These are phyloP conservation scores for Drosophila bifasciata DNA, from an alignment of 1,140 invertebrate genomes.

Conservation along the genomic window DNA sequence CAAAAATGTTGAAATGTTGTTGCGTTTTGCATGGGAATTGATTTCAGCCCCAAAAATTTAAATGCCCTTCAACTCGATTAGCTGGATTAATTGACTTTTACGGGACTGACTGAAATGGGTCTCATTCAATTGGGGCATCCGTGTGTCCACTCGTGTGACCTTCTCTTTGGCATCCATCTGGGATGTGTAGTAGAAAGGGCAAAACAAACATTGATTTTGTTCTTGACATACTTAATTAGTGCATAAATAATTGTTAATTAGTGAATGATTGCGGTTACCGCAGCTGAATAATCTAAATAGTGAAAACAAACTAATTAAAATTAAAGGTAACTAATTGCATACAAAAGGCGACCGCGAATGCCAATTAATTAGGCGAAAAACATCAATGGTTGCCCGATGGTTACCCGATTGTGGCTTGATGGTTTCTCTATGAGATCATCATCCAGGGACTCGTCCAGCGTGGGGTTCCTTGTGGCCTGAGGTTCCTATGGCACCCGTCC, in stretches of 20 bases:
- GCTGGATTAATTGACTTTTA: conserved; percentile 41
- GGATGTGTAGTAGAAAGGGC: too few species aligned
- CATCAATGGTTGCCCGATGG: conserved; percentile 29
- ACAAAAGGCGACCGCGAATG: conserved; percentile 55
- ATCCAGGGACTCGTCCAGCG: too few species aligned
- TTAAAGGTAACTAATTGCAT: conserved; percentile 71
- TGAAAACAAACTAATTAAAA: conserved; percentile 72
- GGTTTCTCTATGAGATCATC: conserved; percentile 15
- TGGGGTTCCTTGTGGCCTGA: not conserved
- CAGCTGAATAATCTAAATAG: conserved; percentile 51
- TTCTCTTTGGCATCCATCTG: too few species aligned
- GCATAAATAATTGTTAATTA: conserved; percentile 51
- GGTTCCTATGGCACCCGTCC: conserved; percentile 8
- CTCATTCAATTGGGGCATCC: too few species aligned
- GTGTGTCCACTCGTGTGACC: too few species aligned
- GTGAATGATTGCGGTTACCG: conserved; percentile 50
- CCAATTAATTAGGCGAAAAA: conserved; percentile 67
- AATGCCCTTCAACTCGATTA: conserved; percentile 38
- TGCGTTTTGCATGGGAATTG: conserved; percentile 25
- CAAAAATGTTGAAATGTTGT: conserved; percentile 47
- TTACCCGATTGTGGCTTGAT: too few species aligned
- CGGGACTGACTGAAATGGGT: conserved; percentile 12
- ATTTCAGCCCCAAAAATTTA: conserved; percentile 30
- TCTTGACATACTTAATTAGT: conserved; percentile 43
- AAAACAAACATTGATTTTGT: not conserved